phyloP scores from a whole-genome alignment of 2,113 vertebrate species.

The Pungitius pungitius region DNA sequence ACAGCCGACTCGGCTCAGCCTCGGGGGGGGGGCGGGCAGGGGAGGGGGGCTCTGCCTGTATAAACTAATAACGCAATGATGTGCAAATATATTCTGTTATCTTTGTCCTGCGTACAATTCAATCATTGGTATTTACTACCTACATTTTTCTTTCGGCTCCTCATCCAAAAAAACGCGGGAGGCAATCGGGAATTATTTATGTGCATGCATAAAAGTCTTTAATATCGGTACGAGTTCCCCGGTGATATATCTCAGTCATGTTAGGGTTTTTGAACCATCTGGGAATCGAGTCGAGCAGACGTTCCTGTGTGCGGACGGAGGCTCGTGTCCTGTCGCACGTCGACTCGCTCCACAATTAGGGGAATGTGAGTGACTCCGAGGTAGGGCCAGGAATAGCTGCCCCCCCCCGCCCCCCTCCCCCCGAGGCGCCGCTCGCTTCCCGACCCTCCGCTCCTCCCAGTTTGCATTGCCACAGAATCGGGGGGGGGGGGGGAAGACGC shows the following conservation, averaged over 20 bases:
- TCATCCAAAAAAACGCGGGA: slow-evolving; percentile 26
- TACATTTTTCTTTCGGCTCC: slow-evolving; percentile 14
- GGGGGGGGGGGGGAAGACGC: no score
- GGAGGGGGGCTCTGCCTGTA: neutral
- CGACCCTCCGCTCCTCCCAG: slow-evolving; percentile 42
- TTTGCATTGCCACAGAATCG: slow-evolving; percentile 42
- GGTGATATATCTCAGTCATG: slow-evolving; percentile 62
- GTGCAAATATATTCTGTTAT: slow-evolving; percentile 53
- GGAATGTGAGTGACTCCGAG: slow-evolving; percentile 49
- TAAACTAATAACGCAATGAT: slow-evolving; percentile 25
- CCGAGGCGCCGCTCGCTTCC: slow-evolving; percentile 45
- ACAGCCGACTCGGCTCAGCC: slow-evolving; percentile 47
- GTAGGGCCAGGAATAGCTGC: slow-evolving; percentile 48
- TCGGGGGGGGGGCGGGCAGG: no score
- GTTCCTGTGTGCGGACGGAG: neutral
- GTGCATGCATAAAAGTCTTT: slow-evolving; percentile 50
- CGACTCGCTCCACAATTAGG: slow-evolving; percentile 56
- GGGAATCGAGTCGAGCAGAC: neutral
- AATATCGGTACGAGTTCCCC: slow-evolving; percentile 48
- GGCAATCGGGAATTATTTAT: slow-evolving; percentile 29
- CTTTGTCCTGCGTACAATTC: slow-evolving; percentile 37
- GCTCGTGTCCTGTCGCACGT: slow-evolving; percentile 56
- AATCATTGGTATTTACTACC: slow-evolving; percentile 36
- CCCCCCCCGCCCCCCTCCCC: no score
- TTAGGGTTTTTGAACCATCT: slow-evolving; percentile 41